Evolutionary conservation across 2,113 vertebrate species (phyloP).

Genomic region (Pelmatolapia mariae): DNA sequence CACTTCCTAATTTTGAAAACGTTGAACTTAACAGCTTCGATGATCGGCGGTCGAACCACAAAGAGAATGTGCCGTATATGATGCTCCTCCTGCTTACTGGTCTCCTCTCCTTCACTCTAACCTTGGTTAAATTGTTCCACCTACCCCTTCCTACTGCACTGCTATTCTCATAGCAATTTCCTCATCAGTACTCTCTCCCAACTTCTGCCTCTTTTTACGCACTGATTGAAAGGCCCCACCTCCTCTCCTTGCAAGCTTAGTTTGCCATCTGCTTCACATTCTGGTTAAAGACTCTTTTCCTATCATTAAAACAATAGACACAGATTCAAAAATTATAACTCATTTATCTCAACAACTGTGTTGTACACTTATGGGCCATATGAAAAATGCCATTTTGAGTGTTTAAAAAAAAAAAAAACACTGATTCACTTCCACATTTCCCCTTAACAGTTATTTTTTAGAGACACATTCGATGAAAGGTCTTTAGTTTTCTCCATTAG

Average conservation of each 20-base stretch:
- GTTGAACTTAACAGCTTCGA: background rate
- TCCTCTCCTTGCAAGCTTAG: constrained; percentile 10
- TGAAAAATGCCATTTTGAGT: background rate
- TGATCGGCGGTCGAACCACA: background rate
- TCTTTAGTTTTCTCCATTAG: constrained; percentile 6
- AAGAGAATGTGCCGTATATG: background rate
- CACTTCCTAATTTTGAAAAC: background rate
- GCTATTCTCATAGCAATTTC: constrained; percentile 28
- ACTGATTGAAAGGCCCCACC: constrained; percentile 44
- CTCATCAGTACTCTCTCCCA: constrained; percentile 29
- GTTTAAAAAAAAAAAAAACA: background rate
- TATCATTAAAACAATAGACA: constrained; percentile 20
- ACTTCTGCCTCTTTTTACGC: constrained; percentile 37
- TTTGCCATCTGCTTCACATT: constrained; percentile 41
- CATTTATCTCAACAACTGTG: background rate
- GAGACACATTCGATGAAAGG: constrained; percentile 6
- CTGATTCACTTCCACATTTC: background rate
- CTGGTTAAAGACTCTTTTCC: constrained; percentile 7
- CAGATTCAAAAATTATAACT: constrained; percentile 17
- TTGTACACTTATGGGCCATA: background rate
- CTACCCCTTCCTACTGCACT: constrained; percentile 1
- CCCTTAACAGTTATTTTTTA: background rate
- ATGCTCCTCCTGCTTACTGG: background rate
- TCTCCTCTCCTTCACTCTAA: background rate
- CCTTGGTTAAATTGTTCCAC: constrained; percentile 27